Evolutionary conservation across 2,888 invertebrate species (phyloP).

Genomic region (Dynastes tityus): DNA sequence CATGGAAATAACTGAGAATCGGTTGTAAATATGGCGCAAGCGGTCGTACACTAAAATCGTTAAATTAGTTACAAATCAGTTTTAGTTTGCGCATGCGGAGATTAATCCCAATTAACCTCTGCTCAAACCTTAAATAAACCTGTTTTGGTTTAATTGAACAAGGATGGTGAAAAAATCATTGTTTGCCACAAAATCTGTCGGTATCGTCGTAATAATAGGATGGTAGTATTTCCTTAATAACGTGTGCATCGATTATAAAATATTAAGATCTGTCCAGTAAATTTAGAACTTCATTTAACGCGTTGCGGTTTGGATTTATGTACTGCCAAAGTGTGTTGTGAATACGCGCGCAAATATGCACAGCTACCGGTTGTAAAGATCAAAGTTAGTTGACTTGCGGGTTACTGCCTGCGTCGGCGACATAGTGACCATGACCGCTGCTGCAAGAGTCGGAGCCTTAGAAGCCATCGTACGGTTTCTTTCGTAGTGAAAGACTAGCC

Average conservation of each 20-base stretch:
- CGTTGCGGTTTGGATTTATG: slow-evolving; percentile 12
- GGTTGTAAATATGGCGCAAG: too few species aligned
- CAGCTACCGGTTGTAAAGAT: slow-evolving; percentile 42
- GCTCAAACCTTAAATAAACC: too few species aligned
- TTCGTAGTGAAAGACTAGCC: slow-evolving; percentile 35
- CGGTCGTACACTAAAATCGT: too few species aligned
- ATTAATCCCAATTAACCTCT: too few species aligned
- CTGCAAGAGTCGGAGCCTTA: slow-evolving; percentile 37
- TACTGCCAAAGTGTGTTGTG: background rate
- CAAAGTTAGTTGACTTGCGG: slow-evolving; percentile 42
- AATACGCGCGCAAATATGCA: slow-evolving; percentile 23
- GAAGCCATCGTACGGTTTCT: slow-evolving; percentile 37
- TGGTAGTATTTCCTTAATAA: too few species aligned
- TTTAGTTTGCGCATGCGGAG: too few species aligned
- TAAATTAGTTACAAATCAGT: too few species aligned
- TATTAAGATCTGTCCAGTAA: background rate
- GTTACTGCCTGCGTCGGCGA: slow-evolving; percentile 40
- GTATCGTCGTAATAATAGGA: too few species aligned
- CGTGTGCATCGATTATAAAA: background rate
- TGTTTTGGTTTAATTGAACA: too few species aligned
- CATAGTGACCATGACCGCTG: slow-evolving; percentile 43
- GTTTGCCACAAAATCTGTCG: too few species aligned
- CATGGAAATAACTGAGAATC: too few species aligned
- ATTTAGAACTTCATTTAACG: slow-evolving; percentile 10
- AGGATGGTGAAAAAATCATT: too few species aligned